Conservation (phyloP, 2,888 invertebrate genomes). For the Drosophila pegasa region DNA sequence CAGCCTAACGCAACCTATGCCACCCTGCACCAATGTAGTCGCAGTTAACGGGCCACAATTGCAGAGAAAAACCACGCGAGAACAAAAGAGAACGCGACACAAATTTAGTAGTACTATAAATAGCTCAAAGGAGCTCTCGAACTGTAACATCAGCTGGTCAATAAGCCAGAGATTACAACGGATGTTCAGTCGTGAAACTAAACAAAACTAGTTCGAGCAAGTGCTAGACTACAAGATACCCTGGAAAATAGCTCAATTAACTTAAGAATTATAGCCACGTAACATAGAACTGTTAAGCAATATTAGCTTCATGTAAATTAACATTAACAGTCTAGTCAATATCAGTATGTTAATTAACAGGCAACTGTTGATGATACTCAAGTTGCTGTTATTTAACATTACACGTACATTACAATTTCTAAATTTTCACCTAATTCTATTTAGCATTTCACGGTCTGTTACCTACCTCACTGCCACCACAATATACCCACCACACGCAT, state of each 20-base stretch:
- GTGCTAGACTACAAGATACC: conserved; percentile 16
- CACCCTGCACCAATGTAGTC: conserved; percentile 25
- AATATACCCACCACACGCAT: neutral
- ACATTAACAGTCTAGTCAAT: no score
- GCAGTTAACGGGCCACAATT: conserved; percentile 47
- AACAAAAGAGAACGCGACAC: conserved; percentile 4
- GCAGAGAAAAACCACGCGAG: conserved; percentile 4
- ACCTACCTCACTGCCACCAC: neutral
- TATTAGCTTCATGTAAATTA: neutral
- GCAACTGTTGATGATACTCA: neutral
- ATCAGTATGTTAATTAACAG: neutral
- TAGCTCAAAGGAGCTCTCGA: conserved; percentile 39
- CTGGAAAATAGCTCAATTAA: neutral
- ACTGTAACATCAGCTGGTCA: conserved; percentile 40
- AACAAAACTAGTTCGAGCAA: neutral
- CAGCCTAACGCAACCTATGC: neutral
- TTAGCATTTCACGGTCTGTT: neutral
- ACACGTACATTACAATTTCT: neutral
- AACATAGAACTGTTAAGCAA: no score
- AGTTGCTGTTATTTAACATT: neutral
- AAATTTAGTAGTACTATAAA: conserved; percentile 44
- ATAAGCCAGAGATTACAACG: conserved; percentile 67
- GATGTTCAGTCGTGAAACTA: conserved; percentile 38
- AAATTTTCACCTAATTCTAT: no score
- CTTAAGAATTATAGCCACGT: no score